Evolutionary conservation across 1,140 invertebrate genomes (phyloP).

Genomic region (Carposina sasakii): DNA sequence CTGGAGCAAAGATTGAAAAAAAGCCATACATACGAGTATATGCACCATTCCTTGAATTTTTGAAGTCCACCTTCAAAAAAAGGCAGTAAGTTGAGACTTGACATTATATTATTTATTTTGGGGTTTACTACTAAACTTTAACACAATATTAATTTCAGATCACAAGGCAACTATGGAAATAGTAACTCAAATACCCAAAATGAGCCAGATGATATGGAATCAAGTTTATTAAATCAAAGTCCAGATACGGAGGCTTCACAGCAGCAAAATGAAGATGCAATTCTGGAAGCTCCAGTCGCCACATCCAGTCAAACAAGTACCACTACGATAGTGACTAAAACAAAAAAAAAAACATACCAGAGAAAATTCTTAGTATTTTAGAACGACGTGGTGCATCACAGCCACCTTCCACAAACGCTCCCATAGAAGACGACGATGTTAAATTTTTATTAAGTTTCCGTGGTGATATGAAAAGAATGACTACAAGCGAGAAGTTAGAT

Average conservation of each 20-base stretch:
- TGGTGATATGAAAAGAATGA: slow-evolving; percentile 12
- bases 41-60: neutral
- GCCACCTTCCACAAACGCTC: neutral
- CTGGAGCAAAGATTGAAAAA: slow-evolving; percentile 11
- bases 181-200: slow-evolving; percentile 4
- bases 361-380: slow-evolving; percentile 10
- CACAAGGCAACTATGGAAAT: slow-evolving; percentile 7
- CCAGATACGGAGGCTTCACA: slow-evolving; percentile 7
- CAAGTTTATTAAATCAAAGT: slow-evolving; percentile 10
- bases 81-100: slow-evolving; percentile 11
- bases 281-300: slow-evolving; percentile 7
- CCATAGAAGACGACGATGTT: slow-evolving; percentile 13
- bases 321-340: neutral
- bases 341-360: slow-evolving; percentile 10
- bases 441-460: slow-evolving; percentile 12
- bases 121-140: neutral
- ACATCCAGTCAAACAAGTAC: neutral
- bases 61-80: slow-evolving; percentile 5
- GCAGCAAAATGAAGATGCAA: slow-evolving; percentile 9
- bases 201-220: slow-evolving; percentile 6
- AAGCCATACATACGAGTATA: slow-evolving; percentile 9
- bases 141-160: neutral
- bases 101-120: too few relatives aligned
- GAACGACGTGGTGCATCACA: slow-evolving; percentile 12
- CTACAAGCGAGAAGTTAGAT: slow-evolving; percentile 7